phyloP scores from a whole-genome alignment of 2,113 vertebrate genomes.

The Pimephales promelas region DNA sequence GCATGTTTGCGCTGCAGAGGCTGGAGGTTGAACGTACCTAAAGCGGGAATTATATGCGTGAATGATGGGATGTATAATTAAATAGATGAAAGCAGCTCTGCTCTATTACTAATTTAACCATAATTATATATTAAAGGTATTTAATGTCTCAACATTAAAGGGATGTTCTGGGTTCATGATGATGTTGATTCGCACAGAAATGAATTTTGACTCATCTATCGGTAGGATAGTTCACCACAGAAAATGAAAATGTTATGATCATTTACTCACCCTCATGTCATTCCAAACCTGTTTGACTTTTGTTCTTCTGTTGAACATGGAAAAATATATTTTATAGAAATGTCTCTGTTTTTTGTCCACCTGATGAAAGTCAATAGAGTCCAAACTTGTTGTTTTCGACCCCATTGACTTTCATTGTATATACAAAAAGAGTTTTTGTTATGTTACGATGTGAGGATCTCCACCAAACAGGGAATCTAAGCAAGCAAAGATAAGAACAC shows the following conservation, averaged over 20 bases:
- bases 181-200: neutral
- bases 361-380: neutral
- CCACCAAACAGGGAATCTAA: no score
- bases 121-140: neutral
- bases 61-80: conserved; percentile 15
- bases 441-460: no score
- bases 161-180: conserved; percentile 11
- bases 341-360: neutral
- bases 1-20: neutral
- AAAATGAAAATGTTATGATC: neutral
- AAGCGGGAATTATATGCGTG: neutral
- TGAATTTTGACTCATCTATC: neutral
- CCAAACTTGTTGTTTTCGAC: no score
- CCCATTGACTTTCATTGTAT: no score
- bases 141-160: neutral
- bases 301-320: no score
- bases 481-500: neutral
- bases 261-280: neutral
- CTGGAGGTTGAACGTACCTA: neutral
- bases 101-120: conserved; percentile 1
- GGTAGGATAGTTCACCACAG: neutral
- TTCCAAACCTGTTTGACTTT: neutral
- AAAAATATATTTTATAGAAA: no score
- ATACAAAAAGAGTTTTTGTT: no score
- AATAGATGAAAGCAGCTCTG: conserved; percentile 5